Evolutionary conservation across 2,797 vertebrate species (phyloP).

Genomic region (Brachymystax lenok): DNA sequence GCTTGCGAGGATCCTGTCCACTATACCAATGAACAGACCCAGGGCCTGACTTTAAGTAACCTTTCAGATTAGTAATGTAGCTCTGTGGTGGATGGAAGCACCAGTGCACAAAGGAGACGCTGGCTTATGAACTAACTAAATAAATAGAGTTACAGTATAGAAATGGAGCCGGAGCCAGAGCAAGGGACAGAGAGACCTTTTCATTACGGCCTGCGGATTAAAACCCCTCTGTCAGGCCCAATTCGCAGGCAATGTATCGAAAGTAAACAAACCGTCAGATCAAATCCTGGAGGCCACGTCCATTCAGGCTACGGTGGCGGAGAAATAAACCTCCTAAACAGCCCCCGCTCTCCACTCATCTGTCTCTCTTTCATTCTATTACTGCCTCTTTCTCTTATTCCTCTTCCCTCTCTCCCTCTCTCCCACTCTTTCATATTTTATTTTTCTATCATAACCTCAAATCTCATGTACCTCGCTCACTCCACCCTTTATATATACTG

Average conservation of each 20-base stretch:
- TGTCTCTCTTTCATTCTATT: slow-evolving; percentile 52
- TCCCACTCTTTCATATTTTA: neutral
- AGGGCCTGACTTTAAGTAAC: slow-evolving; percentile 67
- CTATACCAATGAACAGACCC: slow-evolving; percentile 28
- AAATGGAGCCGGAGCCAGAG: slow-evolving; percentile 44
- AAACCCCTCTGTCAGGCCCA: slow-evolving; percentile 65
- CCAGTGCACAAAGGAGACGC: slow-evolving; percentile 40
- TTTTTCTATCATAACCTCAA: too few relatives aligned
- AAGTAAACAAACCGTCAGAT: slow-evolving; percentile 78
- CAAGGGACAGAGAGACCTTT: slow-evolving; percentile 52
- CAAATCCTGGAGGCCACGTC: slow-evolving; percentile 62
- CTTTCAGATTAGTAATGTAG: slow-evolving; percentile 68
- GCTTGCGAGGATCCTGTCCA: slow-evolving; percentile 59
- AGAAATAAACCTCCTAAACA: slow-evolving; percentile 73
- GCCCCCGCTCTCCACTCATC: slow-evolving; percentile 56
- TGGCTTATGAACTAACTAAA: slow-evolving; percentile 69
- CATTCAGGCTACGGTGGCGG: slow-evolving; percentile 55
- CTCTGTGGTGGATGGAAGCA: slow-evolving; percentile 37
- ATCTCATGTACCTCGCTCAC: slow-evolving; percentile 27
- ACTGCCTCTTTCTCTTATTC: slow-evolving; percentile 19
- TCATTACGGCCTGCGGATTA: slow-evolving; percentile 72
- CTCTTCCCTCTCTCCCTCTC: too few relatives aligned
- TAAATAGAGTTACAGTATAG: slow-evolving; percentile 69
- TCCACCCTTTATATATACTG: slow-evolving; percentile 32
- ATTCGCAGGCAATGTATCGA: slow-evolving; percentile 68